Evolutionary conservation across 2,113 vertebrate genomes (phyloP).

Genomic region (Melanostigma gelatinosum): DNA sequence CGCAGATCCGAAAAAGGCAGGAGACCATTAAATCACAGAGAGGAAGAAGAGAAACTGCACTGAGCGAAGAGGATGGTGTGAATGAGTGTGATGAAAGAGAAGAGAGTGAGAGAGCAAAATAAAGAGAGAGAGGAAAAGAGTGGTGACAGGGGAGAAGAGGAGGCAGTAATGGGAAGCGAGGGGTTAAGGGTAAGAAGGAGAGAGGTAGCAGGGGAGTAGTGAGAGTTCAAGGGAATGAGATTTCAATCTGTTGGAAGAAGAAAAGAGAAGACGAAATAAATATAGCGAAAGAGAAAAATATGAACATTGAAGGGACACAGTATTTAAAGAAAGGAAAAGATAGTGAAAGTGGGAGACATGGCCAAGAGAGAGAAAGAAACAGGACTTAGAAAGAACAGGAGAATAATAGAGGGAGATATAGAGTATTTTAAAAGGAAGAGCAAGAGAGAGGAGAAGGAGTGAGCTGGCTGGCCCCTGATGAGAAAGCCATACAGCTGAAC

Average conservation of each 20-base stretch:
- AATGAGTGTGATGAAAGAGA: constrained; percentile 64
- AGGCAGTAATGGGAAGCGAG: constrained; percentile 42
- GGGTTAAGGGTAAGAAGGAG: constrained; percentile 36
- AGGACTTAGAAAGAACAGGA: background rate
- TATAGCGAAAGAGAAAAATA: background rate
- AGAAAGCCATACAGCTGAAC: constrained; percentile 74
- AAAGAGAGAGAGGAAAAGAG: constrained; percentile 41
- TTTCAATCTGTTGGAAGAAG: constrained; percentile 58
- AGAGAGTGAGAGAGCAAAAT: constrained; percentile 42
- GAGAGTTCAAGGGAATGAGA: constrained; percentile 57
- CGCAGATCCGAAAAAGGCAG: constrained; percentile 48
- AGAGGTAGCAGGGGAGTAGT: constrained; percentile 43
- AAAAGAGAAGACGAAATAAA: constrained; percentile 13
- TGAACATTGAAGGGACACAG: background rate
- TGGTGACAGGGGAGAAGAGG: constrained; percentile 49
- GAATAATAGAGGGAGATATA: background rate
- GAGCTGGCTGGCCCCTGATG: constrained; percentile 66
- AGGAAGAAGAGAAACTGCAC: constrained; percentile 43
- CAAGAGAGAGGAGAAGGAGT: constrained; percentile 12
- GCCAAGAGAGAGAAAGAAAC: background rate
- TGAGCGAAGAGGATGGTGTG: constrained; percentile 30
- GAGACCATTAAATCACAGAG: constrained; percentile 69
- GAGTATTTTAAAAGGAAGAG: constrained; percentile 4
- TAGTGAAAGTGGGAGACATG: background rate
- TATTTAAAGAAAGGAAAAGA: background rate